Percentiles rank a stretch among this genome's conserved stretches.
phyloP scores from a whole-genome alignment of 2,888 invertebrate species.

The Mesochorus sp. region DNA sequence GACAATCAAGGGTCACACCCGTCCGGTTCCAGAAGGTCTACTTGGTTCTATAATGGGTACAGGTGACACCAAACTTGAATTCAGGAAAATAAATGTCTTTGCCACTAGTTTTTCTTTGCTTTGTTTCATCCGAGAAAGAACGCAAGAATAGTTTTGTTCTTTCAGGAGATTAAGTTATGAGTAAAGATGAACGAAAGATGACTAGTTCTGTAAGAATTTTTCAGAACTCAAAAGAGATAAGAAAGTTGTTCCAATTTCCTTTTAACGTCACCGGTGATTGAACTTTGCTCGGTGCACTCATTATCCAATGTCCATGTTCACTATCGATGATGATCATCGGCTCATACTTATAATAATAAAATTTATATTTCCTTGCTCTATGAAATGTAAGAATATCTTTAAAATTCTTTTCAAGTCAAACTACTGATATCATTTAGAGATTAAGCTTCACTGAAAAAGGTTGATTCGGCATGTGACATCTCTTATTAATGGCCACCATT shows the following conservation, averaged over 20 bases:
- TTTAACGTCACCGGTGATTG: background rate
- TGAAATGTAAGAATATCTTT: too few species aligned
- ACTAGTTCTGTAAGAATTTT: background rate
- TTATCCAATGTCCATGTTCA: too few species aligned
- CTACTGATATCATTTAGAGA: too few species aligned
- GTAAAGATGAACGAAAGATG: background rate
- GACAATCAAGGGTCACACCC: constrained; percentile 68
- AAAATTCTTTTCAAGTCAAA: background rate
- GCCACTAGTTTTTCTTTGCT: background rate
- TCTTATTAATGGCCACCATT: background rate
- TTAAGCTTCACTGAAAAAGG: too few species aligned
- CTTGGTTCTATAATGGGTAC: constrained; percentile 20
- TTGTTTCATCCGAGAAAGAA: background rate
- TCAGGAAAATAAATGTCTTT: constrained; percentile 40
- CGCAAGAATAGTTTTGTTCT: background rate
- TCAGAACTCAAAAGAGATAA: background rate
- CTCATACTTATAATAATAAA: too few species aligned
- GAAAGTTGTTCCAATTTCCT: background rate
- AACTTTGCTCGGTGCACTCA: too few species aligned
- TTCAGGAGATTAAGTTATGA: background rate
- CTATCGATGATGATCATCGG: too few species aligned
- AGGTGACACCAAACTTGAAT: constrained; percentile 31
- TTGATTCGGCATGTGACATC: background rate
- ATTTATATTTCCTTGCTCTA: too few species aligned
- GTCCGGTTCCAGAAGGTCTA: constrained; percentile 41